phyloP scores from a whole-genome alignment of 2,113 vertebrate genomes.

The Diadophis punctatus region DNA sequence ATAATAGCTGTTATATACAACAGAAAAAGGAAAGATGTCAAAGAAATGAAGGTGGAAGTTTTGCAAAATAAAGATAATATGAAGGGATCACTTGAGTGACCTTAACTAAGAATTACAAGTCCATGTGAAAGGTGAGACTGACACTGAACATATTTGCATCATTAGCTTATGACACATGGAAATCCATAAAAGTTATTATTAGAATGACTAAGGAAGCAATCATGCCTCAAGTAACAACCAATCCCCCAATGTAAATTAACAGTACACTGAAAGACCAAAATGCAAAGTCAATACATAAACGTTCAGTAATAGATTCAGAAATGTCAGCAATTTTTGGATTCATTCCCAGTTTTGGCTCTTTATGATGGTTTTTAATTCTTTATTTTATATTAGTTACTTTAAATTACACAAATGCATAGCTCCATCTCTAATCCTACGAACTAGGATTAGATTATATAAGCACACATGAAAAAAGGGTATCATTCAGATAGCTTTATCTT shows the following conservation, averaged over 20 bases:
- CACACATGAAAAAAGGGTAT: not conserved
- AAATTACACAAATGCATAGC: not conserved
- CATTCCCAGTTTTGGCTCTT: not conserved
- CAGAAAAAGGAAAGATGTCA: constrained; percentile 11
- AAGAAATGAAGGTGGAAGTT: not conserved
- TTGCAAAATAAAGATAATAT: not conserved
- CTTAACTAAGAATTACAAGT: not conserved
- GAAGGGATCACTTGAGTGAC: not conserved
- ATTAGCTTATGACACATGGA: not conserved
- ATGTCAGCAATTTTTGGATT: not conserved
- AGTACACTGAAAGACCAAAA: not conserved
- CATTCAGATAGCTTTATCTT: not conserved
- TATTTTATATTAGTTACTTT: not conserved
- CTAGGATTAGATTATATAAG: not conserved
- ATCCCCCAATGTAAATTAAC: not conserved
- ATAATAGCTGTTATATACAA: constrained; percentile 13
- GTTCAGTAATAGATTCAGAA: not conserved
- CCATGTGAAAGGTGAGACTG: not conserved
- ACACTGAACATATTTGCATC: not conserved
- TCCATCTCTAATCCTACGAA: not conserved
- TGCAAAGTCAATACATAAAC: not conserved
- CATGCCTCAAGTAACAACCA: not conserved
- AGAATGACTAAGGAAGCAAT: not conserved
- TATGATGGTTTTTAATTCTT: not conserved
- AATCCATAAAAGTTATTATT: not conserved